Conservation (phyloP, 2,797 vertebrate genomes). For the Alcedo quadribrachys region DNA sequence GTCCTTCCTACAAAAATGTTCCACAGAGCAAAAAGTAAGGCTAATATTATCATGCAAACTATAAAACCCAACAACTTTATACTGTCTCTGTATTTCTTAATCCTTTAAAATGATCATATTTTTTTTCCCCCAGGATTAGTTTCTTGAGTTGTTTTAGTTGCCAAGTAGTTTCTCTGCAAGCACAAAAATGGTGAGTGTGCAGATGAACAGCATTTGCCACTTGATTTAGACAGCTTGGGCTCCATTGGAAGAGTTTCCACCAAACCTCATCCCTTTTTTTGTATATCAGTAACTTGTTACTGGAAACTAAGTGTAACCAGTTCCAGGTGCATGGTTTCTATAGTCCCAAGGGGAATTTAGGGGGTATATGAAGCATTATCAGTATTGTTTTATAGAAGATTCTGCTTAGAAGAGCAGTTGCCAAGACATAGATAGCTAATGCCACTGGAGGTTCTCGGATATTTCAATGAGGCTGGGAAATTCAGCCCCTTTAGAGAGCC, state of each 20-base stretch:
- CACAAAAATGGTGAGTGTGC: background rate
- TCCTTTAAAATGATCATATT: background rate
- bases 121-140: background rate
- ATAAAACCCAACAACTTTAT: background rate
- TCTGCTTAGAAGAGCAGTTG: background rate
- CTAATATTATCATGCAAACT: background rate
- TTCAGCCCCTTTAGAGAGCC: background rate
- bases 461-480: background rate
- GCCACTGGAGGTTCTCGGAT: background rate
- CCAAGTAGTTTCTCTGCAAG: background rate
- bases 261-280: background rate
- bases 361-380: background rate
- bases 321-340: background rate
- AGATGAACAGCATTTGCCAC: background rate
- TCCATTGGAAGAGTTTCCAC: background rate
- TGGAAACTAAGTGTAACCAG: background rate
- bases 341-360: background rate
- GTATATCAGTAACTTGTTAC: background rate
- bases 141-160: background rate
- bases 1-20: background rate
- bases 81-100: background rate
- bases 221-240: background rate
- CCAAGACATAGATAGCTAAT: background rate
- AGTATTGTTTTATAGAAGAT: background rate
- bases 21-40: background rate